A percentile compares a stretch with the other conserved stretches of the same genome.
Conservation (phyloP, 2,113 vertebrate genomes). For the cat (Felis catus) region DNA sequence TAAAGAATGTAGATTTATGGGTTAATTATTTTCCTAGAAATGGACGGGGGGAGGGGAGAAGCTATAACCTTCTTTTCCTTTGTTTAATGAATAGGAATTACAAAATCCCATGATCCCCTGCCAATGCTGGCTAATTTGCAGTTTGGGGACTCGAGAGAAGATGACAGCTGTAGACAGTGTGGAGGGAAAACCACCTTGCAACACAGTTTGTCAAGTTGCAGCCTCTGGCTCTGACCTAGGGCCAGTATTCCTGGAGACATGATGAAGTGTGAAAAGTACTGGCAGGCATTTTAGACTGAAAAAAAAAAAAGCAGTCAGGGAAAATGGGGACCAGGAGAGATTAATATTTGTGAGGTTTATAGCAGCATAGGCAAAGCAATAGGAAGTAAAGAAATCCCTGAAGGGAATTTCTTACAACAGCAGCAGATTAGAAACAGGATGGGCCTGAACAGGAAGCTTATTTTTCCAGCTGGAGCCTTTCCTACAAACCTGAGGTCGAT, state of each 20-base stretch:
- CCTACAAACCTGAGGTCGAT: constrained; percentile 70
- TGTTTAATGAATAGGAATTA: constrained; percentile 66
- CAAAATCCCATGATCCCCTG: constrained; percentile 55
- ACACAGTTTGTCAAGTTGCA: constrained; percentile 82
- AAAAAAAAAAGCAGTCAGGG: constrained; percentile 76
- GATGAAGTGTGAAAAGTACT: constrained; percentile 89
- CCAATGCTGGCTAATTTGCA: constrained; percentile 77
- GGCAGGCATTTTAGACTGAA: constrained; percentile 82
- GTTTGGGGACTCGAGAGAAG: constrained; percentile 74
- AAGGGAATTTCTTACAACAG: constrained; percentile 74
- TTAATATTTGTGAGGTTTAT: constrained; percentile 86
- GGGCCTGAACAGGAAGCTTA: constrained; percentile 79
- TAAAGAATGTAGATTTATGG: not conserved
- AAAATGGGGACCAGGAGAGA: constrained; percentile 82
- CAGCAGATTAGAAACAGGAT: constrained; percentile 86
- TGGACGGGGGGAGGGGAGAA: not conserved
- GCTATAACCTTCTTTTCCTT: constrained; percentile 28
- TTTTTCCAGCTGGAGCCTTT: constrained; percentile 85
- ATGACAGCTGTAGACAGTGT: constrained; percentile 82
- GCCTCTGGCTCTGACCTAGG: constrained; percentile 81
- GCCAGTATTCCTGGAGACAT: constrained; percentile 83
- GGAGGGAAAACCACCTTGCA: constrained; percentile 83
- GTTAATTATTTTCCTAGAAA: not conserved
- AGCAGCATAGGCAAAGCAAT: constrained; percentile 85
- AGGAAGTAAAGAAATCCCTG: constrained; percentile 83